Evolutionary conservation across 2,888 invertebrate species (phyloP), one percentile per base, ranked within the genome.

Genomic region (Amaurobius ferox): DNA sequence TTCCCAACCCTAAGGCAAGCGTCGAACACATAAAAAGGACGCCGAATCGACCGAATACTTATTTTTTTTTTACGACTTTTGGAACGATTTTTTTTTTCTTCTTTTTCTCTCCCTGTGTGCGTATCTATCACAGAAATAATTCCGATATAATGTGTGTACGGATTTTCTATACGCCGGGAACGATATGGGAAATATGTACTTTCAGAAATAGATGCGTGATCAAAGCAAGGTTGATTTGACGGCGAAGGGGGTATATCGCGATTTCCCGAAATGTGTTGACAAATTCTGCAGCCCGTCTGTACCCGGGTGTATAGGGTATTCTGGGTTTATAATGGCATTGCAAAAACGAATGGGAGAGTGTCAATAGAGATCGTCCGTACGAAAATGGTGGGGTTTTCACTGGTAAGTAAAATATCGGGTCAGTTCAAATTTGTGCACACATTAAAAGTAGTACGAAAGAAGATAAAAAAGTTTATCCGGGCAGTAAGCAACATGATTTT

Each of bases 1-100:
- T 71, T 44, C 74, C 39, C 1, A 29, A 48, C 72, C 72, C 64
- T 26, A 66, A 70, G 81, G 81, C 74, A 68, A 70, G 40, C 81
- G 40, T n/a, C 72, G 11, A 74, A 74, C 30, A 29, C 70, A 70
- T 62, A 79, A 73, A 81, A 81, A 80, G 74, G 44, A 55, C 19
- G 55, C 74, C 81, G 67, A 70, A 68, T 74, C 74, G 30, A 40
- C 67, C 73, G 32, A 11, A 55, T 23, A 55, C 23, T 55, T 55
- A 6, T 6, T 23, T 23, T 55, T 6, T 55, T 23, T 55, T 11
- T 23, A 19, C 35, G 35, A 55, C 5, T 19, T 55, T 55, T 11
- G 19, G 23, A 6, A 55, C 6, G 55, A n/a, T n/a, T n/a, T 23
- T 26, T 44, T 64, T 40, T 62, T 32, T 61, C 40, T 68, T 68